Evolutionary conservation across 2,888 invertebrate genomes (phyloP).

Genomic region (Ametastegia equiseti): DNA sequence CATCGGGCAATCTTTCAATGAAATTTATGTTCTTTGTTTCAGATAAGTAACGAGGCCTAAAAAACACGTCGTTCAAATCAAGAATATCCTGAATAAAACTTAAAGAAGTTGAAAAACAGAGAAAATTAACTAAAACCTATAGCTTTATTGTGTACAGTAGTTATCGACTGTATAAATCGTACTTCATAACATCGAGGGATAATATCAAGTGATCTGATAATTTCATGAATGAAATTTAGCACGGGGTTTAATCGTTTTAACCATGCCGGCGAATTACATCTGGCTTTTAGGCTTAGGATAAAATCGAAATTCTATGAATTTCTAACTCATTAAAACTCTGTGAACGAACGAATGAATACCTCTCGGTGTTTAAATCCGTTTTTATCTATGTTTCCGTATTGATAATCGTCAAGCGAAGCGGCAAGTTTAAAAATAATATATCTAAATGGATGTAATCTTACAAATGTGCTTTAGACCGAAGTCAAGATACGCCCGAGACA

Average conservation of each 20-base stretch:
- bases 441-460: slow-evolving; percentile 70
- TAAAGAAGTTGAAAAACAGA: not conserved
- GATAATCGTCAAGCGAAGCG: slow-evolving; percentile 13
- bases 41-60: slow-evolving; percentile 41
- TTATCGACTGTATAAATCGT: slow-evolving; percentile 25
- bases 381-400: not conserved
- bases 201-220: not conserved
- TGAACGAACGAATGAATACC: not conserved
- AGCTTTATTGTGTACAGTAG: slow-evolving; percentile 18
- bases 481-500: slow-evolving; percentile 65
- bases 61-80: not conserved
- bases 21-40: slow-evolving; percentile 34
- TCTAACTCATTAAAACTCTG: slow-evolving; percentile 6
- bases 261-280: slow-evolving; percentile 68
- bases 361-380: not conserved
- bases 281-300: slow-evolving; percentile 71
- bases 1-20: not conserved
- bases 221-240: slow-evolving; percentile 16
- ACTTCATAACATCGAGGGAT: not conserved
- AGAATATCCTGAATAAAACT: not conserved
- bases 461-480: slow-evolving; percentile 65
- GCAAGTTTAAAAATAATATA: slow-evolving; percentile 29
- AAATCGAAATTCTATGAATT: slow-evolving; percentile 34
- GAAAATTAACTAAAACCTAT: not conserved
- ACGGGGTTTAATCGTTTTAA: slow-evolving; percentile 54